Conservation (phyloP, 2,888 invertebrate genomes). For the Lasioglossum marginatum region DNA sequence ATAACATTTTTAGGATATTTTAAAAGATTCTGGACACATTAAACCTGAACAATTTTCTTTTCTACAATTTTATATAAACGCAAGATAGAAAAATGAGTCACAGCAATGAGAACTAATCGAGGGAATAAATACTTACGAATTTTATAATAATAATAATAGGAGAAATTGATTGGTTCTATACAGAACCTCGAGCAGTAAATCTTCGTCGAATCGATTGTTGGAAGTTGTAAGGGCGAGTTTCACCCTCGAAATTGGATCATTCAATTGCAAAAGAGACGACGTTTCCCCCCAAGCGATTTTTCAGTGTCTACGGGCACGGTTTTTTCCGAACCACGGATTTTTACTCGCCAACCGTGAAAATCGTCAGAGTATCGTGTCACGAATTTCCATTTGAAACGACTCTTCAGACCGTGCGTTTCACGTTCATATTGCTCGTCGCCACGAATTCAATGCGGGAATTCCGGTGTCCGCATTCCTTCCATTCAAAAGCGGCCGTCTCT, state of each 20-base stretch:
- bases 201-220: slow-evolving; percentile 64
- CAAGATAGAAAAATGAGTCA: not conserved
- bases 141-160: not conserved
- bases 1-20: not conserved
- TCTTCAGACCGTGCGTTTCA: slow-evolving; percentile 16
- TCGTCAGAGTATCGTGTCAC: slow-evolving; percentile 43
- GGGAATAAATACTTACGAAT: not conserved
- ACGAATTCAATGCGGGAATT: slow-evolving; percentile 53
- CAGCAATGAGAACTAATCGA: not conserved
- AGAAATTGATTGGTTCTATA: not conserved
- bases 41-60: not conserved
- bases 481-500: not conserved
- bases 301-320: slow-evolving; percentile 52
- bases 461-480: not conserved
- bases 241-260: slow-evolving; percentile 71
- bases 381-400: slow-evolving; percentile 69
- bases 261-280: slow-evolving; percentile 76
- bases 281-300: slow-evolving; percentile 46
- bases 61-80: not conserved
- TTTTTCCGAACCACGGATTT: slow-evolving; percentile 62
- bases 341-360: slow-evolving; percentile 61
- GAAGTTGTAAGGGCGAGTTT: slow-evolving; percentile 20
- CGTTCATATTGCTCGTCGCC: slow-evolving; percentile 33
- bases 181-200: slow-evolving; percentile 56
- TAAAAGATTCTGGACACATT: not conserved